Base-by-base conservation (phyloP, 2,888 invertebrate species). In the Rhagonycha fulva region DNA sequence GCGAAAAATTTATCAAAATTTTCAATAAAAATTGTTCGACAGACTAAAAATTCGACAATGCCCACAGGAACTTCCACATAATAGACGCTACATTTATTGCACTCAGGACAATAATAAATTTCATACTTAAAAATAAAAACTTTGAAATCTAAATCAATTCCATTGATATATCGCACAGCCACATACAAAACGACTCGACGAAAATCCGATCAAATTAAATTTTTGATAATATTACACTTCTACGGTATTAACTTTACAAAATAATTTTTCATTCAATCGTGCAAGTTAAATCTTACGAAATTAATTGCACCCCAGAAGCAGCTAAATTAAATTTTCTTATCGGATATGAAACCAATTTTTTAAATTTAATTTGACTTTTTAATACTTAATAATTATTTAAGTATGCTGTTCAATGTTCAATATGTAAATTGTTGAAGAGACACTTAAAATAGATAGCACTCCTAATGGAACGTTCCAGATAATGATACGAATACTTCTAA, bases 31-130 rank as follows among this genome's bases (percentile, higher is more conserved):
- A 72, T 76, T 76, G 71, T 68, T 71, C 70, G 76, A 73, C 70
- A 73, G 73, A 68, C 14, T 19, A 77, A 77, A 74, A 77, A 72
- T 77, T 69, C 69, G 71, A 72, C 75, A 75, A 72, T 62, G 24
- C 75, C 77, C 72, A 62, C 62, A 77, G 77, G 72, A 77, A 23
- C 47, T 24, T 32, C 66, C 62, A 71, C 74, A 78, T 76, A 78
- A 78, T 78, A 72, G 74, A 70, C 63, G 71, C 66, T 74, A 72
- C 71, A 78, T 78, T 76, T 78, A 78, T 78, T 78, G 69, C 61
- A 76, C 78, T 78, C 78, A 30, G 28, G 72, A 74, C 78, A 26
- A 70, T 71, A 73, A 76, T 78, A 78, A 78, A 78, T 78, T 78
- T 76, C 74, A 78, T 76, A 76, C 71, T 69, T 47, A 74, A 71